Evolutionary conservation across 2,888 invertebrate species (phyloP).

Genomic region (Yponomeuta sedellus): DNA sequence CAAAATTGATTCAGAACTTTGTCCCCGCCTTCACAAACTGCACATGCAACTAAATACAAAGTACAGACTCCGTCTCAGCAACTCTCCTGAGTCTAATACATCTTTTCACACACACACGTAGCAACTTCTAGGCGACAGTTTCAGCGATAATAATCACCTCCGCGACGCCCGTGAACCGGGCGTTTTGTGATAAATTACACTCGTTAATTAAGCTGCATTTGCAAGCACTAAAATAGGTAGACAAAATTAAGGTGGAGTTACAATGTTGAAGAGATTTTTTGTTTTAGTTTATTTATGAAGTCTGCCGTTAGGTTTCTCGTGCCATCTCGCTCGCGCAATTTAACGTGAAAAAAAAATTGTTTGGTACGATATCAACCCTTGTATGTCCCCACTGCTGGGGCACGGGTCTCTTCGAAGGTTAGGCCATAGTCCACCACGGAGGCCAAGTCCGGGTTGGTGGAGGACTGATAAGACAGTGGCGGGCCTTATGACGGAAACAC

Average conservation of each 20-base stretch:
- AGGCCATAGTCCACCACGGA: no score
- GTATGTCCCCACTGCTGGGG: no score
- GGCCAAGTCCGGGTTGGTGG: no score
- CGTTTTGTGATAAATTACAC: neutral
- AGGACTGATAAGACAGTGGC: no score
- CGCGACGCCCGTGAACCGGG: neutral
- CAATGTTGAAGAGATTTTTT: neutral
- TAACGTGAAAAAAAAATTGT: no score
- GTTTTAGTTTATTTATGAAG: neutral
- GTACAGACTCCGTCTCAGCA: neutral
- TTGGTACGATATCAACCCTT: no score
- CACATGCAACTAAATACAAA: neutral
- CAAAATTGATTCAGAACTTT: neutral
- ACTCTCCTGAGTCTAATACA: neutral
- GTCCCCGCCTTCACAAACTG: neutral
- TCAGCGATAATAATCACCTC: neutral
- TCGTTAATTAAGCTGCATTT: constrained; percentile 3
- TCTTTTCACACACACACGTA: neutral
- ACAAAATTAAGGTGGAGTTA: neutral
- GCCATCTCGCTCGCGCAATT: no score
- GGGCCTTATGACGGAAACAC: no score
- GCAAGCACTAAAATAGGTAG: neutral
- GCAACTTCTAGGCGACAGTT: constrained; percentile 10
- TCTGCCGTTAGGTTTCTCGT: no score
- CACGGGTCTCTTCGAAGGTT: no score